A percentile compares a stretch with the other conserved stretches of the same genome.
Conservation (phyloP, 2,797 vertebrate species). For the Cygnus olor region DNA sequence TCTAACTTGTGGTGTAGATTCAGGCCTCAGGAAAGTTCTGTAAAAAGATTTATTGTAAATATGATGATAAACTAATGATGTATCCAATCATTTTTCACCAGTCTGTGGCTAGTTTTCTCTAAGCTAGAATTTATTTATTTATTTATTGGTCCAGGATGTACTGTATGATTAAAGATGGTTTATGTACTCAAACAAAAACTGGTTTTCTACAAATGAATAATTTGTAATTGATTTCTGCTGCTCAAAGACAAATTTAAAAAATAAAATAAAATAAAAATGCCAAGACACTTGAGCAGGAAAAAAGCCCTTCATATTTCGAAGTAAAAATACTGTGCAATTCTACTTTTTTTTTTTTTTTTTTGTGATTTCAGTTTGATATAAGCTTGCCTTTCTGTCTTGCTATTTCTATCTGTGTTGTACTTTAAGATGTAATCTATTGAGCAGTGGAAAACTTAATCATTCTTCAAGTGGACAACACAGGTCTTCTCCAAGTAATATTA, state of each 20-base stretch:
- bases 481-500: constrained; percentile 5
- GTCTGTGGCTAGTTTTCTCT: not conserved
- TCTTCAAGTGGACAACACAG: not conserved
- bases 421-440: constrained; percentile 2
- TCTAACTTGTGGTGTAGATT: not conserved
- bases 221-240: not conserved
- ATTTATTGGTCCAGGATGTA: not conserved
- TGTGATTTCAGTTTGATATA: constrained; percentile 22
- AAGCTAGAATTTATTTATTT: not conserved
- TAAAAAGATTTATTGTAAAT: not conserved
- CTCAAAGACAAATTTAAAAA: not conserved
- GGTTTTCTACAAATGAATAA: not conserved
- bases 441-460: constrained; percentile 28
- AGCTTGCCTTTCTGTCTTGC: not conserved
- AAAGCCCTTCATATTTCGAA: not conserved
- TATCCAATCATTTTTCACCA: not conserved
- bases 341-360: not conserved
- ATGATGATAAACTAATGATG: not conserved
- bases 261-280: not conserved
- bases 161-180: not conserved
- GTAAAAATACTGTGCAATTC: not conserved
- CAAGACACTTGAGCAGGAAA: not conserved
- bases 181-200: not conserved
- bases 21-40: not conserved
- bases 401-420: not conserved